Conservation (phyloP, 2,888 invertebrate species). For the Macrosoma leucophasiata region DNA sequence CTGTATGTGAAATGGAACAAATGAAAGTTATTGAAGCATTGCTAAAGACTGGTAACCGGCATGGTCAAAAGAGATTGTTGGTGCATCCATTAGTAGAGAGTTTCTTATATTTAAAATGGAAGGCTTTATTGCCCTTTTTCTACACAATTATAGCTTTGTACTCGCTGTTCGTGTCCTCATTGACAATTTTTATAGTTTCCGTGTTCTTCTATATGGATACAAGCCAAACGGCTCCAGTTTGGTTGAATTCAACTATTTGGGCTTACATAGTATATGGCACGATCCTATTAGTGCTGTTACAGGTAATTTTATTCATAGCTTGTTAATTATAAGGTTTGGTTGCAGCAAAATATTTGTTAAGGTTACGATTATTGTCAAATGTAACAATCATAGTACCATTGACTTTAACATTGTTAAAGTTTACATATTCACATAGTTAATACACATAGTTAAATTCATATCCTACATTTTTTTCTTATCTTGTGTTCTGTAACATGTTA, state of each 20-base stretch:
- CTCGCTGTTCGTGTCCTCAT: conserved; percentile 60
- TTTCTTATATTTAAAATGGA: conserved; percentile 75
- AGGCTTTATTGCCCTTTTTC: conserved; percentile 69
- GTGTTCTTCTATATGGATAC: conserved; percentile 66
- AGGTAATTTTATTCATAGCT: conserved; percentile 49
- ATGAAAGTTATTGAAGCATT: conserved; percentile 74
- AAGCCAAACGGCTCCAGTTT: conserved; percentile 35
- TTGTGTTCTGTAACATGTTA: no score
- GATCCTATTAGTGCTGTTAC: conserved; percentile 51
- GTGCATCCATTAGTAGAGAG: conserved; percentile 76
- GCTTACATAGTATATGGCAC: conserved; percentile 52
- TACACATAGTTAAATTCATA: no score
- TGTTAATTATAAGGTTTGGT: no score
- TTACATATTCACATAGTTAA: no score
- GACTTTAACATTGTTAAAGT: no score
- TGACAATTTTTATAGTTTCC: conserved; percentile 65
- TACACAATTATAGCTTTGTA: conserved; percentile 68
- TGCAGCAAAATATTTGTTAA: no score
- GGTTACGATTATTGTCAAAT: no score
- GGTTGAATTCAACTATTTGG: conserved; percentile 48
- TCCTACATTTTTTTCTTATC: no score
- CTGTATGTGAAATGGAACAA: conserved; percentile 61
- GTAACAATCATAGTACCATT: no score
- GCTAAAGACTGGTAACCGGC: conserved; percentile 68
- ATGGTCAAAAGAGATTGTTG: conserved; percentile 60